A percentile compares a stretch with the other conserved stretches of the same genome.
These are phyloP conservation scores for Odontophorus gujanensis DNA, from an alignment of 2,113 vertebrate species.

Conservation along the genomic window DNA sequence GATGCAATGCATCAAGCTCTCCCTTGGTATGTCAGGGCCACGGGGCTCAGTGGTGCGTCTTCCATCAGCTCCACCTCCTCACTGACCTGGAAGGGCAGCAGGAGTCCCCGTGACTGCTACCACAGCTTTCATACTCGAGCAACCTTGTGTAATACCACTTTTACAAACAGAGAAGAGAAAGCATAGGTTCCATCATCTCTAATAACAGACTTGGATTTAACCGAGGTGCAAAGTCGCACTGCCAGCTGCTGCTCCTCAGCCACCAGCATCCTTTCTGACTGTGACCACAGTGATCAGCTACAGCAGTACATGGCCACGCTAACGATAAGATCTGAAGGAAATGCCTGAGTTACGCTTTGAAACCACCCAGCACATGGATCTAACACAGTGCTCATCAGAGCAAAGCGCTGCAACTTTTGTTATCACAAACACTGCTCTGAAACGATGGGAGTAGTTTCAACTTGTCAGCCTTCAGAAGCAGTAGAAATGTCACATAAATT, in stretches of 20 bases:
- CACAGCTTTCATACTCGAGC: background rate
- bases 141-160: background rate
- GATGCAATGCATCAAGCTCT: background rate
- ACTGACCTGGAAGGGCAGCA: background rate
- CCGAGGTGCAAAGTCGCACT: background rate
- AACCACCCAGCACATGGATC: background rate
- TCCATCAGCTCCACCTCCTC: background rate
- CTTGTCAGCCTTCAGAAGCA: background rate
- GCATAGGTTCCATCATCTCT: no score
- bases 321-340: fast-evolving
- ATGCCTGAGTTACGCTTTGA: background rate
- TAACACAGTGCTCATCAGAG: background rate
- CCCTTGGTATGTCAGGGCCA: no score
- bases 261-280: background rate
- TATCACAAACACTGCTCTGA: background rate
- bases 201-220: background rate
- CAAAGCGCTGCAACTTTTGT: background rate
- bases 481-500: background rate
- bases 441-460: background rate
- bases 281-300: background rate
- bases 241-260: background rate
- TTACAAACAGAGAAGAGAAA: background rate
- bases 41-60: background rate
- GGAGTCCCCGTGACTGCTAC: background rate
- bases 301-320: background rate